A percentile compares a stretch with the other conserved stretches of the same genome.
These are phyloP conservation scores for Catostylus mosaicus DNA, from an alignment of 30 jellyfish, hydroid and myxozoan species.

Conservation along the genomic window DNA sequence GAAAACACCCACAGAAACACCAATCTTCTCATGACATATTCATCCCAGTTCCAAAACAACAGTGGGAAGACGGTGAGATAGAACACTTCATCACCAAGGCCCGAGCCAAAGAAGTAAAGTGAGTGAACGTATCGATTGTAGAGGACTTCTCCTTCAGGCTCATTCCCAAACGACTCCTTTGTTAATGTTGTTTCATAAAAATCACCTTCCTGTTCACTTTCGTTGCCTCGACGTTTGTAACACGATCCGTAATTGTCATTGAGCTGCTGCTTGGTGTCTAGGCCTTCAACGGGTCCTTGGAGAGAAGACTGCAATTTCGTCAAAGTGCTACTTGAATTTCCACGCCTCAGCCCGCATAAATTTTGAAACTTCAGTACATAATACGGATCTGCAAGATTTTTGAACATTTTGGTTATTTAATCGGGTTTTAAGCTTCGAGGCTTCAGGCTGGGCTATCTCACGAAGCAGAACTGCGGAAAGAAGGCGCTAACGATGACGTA, in stretches of 20 bases:
- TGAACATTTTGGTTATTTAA: constrained; percentile 56
- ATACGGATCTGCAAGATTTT: constrained; percentile 76
- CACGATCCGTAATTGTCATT: constrained; percentile 1
- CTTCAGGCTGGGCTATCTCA: not conserved
- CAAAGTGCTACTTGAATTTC: constrained; percentile 44
- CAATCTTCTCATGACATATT: constrained; percentile 81
- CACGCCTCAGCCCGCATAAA: constrained; percentile 80
- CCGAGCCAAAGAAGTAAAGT: constrained; percentile 85
- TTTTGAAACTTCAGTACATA: constrained; percentile 84
- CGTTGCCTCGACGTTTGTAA: constrained; percentile 4
- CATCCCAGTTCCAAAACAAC: constrained; percentile 95
- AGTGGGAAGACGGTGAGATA: constrained; percentile 90
- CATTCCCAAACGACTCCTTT: constrained; percentile 33
- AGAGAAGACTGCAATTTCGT: constrained; percentile 11
- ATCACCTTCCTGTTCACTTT: constrained; percentile 11
- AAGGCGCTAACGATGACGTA: too few relatives aligned
- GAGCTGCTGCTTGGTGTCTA: constrained; percentile 9
- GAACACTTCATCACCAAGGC: constrained; percentile 91
- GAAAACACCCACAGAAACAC: constrained; percentile 91
- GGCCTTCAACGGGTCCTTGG: constrained; percentile 54
- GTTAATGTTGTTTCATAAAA: constrained; percentile 34
- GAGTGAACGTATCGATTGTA: constrained; percentile 87
- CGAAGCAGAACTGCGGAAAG: not conserved
- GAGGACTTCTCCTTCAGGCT: constrained; percentile 71
- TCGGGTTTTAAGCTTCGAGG: not conserved